phyloP scores from a whole-genome alignment of 2,888 invertebrate species.

The Conomelus anceps region DNA sequence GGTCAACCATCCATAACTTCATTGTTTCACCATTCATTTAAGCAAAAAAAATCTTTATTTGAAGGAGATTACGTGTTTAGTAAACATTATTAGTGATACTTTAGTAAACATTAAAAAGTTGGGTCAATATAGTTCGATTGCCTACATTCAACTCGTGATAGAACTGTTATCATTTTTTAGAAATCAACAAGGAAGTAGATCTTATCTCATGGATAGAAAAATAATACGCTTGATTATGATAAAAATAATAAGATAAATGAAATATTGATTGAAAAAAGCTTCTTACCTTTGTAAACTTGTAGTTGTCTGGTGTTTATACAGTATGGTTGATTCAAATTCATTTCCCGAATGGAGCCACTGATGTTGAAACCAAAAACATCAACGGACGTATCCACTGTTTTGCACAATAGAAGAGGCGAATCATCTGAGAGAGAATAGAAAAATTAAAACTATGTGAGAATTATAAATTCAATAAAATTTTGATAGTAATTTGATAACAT shows the following conservation, averaged over 20 bases:
- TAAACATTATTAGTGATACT: too few species aligned
- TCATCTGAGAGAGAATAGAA: constrained; percentile 49
- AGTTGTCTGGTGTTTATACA: constrained; percentile 19
- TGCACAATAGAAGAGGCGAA: constrained; percentile 62
- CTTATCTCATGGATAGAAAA: neutral
- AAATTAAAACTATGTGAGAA: constrained; percentile 14
- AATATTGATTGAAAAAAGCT: neutral
- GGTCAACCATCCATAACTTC: too few species aligned
- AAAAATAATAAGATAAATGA: neutral
- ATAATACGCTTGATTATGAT: neutral
- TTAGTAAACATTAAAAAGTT: too few species aligned
- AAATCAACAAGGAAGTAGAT: too few species aligned
- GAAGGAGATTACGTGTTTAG: too few species aligned
- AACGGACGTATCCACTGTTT: constrained; percentile 41
- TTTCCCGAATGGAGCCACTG: neutral
- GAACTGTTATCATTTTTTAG: too few species aligned
- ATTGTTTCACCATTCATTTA: too few species aligned
- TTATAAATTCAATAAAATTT: neutral
- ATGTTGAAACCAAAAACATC: constrained; percentile 3
- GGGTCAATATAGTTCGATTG: too few species aligned
- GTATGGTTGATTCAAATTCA: neutral
- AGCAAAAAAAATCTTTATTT: too few species aligned
- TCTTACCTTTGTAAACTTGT: constrained; percentile 23
- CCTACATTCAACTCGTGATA: too few species aligned
- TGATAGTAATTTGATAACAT: too few species aligned